Conservation (phyloP, 2,113 vertebrate genomes). For the Coryphaenoides rupestris region DNA sequence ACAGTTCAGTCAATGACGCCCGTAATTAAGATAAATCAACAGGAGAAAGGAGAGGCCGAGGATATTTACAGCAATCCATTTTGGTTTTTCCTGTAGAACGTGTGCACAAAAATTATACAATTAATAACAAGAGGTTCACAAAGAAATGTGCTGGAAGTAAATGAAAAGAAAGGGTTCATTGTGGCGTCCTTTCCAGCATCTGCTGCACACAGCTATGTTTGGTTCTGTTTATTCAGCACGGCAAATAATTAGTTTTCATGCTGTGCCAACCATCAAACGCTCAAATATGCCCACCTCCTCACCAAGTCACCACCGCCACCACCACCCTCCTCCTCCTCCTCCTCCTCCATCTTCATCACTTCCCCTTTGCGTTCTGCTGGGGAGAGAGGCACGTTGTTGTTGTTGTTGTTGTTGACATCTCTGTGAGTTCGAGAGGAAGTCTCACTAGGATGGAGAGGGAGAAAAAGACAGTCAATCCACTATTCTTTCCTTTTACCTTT, state of each 20-base stretch:
- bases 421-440: background rate
- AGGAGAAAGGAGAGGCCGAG: conserved; percentile 8
- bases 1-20: conserved; percentile 1
- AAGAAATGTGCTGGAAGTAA: background rate
- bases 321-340: too few species aligned
- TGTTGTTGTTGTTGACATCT: too few species aligned
- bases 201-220: conserved; percentile 3
- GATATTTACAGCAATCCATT: background rate
- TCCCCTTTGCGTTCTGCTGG: too few species aligned
- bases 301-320: too few species aligned
- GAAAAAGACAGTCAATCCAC: conserved; percentile 31
- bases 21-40: conserved; percentile 14
- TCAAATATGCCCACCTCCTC: too few species aligned
- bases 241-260: conserved; percentile 33
- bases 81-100: too few species aligned
- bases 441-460: too few species aligned
- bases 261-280: conserved; percentile 5
- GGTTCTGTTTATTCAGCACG: conserved; percentile 12
- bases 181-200: background rate
- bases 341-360: too few species aligned
- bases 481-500: background rate
- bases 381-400: too few species aligned
- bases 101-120: too few species aligned
- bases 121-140: too few species aligned
- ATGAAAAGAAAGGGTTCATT: conserved; percentile 8